phyloP scores from a whole-genome alignment of 2,113 vertebrate species.

The Bos taurus region DNA sequence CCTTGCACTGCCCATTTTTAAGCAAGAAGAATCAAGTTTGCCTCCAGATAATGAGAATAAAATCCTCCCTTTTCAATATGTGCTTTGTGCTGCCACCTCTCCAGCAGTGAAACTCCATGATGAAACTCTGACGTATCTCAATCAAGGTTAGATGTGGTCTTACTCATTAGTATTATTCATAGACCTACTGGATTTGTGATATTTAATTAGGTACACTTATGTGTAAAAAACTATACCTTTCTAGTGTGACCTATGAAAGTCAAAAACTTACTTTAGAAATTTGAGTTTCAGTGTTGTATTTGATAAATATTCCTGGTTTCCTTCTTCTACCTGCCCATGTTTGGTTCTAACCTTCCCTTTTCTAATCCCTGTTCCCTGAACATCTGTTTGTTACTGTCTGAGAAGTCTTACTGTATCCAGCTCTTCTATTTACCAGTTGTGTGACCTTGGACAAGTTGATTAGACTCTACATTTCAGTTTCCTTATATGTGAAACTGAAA shows the following conservation, averaged over 20 bases:
- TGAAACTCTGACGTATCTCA: slow-evolving; percentile 98
- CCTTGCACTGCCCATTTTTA: slow-evolving; percentile 97
- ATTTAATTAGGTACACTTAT: not conserved
- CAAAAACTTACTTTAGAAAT: not conserved
- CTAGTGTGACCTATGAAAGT: not conserved
- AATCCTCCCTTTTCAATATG: slow-evolving; percentile 97
- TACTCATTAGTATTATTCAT: not conserved
- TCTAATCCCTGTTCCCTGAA: not conserved
- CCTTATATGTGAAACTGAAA: not conserved
- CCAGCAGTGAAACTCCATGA: slow-evolving; percentile 97
- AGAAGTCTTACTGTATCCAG: not conserved
- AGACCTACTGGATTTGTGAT: not conserved
- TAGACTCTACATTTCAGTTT: not conserved
- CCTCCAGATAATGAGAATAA: slow-evolving; percentile 92
- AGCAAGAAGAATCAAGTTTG: slow-evolving; percentile 96
- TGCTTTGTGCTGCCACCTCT: slow-evolving; percentile 96
- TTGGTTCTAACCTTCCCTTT: not conserved
- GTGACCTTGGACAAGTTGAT: not conserved
- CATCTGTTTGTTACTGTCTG: not conserved
- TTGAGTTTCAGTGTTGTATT: not conserved
- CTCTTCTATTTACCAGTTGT: not conserved
- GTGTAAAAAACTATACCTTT: not conserved
- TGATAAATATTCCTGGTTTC: not conserved
- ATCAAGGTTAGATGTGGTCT: slow-evolving; percentile 89
- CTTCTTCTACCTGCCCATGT: not conserved